These are phyloP conservation scores for Drosophila paulistorum DNA, from an alignment of 1,140 invertebrate species.

Conservation along the genomic window DNA sequence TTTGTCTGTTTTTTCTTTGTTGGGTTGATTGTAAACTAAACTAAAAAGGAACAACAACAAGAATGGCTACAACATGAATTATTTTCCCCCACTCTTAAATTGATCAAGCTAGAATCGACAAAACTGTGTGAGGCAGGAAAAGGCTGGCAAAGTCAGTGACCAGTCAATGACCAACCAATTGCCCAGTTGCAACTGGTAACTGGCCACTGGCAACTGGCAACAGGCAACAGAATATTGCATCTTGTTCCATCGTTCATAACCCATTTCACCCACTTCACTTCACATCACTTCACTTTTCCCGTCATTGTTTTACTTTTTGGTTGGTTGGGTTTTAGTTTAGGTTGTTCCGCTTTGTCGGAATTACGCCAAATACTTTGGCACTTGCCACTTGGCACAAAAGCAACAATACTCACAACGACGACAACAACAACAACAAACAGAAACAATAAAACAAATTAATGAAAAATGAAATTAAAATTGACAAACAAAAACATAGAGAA, in stretches of 20 bases:
- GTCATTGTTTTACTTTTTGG: conserved; percentile 60
- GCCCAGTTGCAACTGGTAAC: conserved; percentile 47
- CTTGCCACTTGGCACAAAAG: conserved; percentile 36
- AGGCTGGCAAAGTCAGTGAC: conserved; percentile 6
- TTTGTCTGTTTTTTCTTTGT: conserved; percentile 10
- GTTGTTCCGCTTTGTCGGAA: conserved; percentile 61
- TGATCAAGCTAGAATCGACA: conserved; percentile 27
- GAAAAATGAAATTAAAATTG: conserved; percentile 47
- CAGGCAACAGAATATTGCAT: neutral
- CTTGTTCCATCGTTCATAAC: conserved; percentile 1
- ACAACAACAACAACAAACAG: conserved; percentile 12
- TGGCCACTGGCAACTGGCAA: conserved; percentile 58
- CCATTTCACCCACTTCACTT: conserved; percentile 8
- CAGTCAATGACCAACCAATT: conserved; percentile 62
- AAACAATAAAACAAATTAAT: conserved; percentile 52
- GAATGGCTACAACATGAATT: conserved; percentile 37
- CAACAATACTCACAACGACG: conserved; percentile 4
- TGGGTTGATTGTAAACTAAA: conserved; percentile 6
- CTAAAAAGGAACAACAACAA: neutral
- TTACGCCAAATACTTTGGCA: conserved; percentile 75
- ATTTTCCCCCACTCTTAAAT: conserved; percentile 29
- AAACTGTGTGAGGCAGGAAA: too few species aligned
- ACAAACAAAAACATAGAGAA: conserved; percentile 27
- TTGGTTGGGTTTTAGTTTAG: conserved; percentile 36
- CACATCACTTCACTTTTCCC: conserved; percentile 6